These are phyloP conservation scores for Mixornis gularis DNA, from an alignment of 2,113 vertebrate species.

Conservation along the genomic window DNA sequence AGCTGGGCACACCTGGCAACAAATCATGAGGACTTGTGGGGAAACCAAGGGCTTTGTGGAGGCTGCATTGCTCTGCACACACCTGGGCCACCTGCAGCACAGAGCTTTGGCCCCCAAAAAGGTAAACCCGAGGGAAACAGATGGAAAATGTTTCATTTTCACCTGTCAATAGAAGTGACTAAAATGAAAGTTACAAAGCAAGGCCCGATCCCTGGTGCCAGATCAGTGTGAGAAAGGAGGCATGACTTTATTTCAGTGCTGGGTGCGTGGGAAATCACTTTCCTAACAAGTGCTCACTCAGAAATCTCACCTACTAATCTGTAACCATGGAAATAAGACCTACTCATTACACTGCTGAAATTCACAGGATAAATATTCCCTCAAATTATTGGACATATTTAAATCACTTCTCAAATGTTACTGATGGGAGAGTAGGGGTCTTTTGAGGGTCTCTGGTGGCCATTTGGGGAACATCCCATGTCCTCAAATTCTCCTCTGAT, in stretches of 20 bases:
- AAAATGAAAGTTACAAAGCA: no score
- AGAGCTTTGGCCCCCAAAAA: background rate
- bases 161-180: background rate
- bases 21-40: background rate
- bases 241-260: no score
- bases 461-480: background rate
- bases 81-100: background rate
- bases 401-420: no score
- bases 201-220: background rate
- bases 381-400: no score
- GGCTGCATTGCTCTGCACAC: background rate
- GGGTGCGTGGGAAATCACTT: no score
- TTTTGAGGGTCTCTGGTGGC: no score
- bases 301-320: no score
- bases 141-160: rapidly evolving
- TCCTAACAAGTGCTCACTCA: no score
- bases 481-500: background rate
- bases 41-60: background rate
- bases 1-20: background rate
- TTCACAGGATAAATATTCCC: no score
- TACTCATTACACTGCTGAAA: no score
- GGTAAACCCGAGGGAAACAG: rapidly evolving
- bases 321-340: no score
- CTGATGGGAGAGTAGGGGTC: no score
- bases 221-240: background rate